Evolutionary conservation across 1,140 invertebrate species (phyloP), one percentile per base, ranked within the genome.

Genomic region (Drosophila melanica): DNA sequence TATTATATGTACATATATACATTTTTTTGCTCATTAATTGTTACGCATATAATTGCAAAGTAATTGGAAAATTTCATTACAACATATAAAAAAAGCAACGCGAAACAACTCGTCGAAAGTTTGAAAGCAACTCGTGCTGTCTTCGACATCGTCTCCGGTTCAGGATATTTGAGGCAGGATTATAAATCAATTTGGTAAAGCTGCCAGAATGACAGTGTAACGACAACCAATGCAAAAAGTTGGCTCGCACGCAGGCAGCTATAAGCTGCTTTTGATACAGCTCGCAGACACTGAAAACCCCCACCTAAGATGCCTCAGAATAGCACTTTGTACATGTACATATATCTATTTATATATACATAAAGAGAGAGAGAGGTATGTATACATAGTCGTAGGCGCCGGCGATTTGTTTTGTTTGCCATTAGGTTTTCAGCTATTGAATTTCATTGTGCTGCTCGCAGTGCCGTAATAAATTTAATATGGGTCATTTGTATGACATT

Each of bases 401-500:
- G 77, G 81, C 85, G 78, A 86, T 86, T 86, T 86, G 82, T 87
- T 86, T 85, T 86, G 82, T 77, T 87, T 86, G 81, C 82, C 81
- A 86, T 87, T 86, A 85, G 78, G 79, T 68, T 59, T 62, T 55
- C 44, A 75, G 81, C 81, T 87, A 87, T 82, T 86, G 84, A 79
- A 89, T 89, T 89, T 84, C 80, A 89, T 89, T 89, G 84, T 87
- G 65, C 75, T 87, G 82, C 77, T 84, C 66, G 66, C 69, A 65
- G 44, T 50, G 80, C 77, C 77, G 77, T 89, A 87, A 87, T 87
- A 89, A 89, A 89, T 89, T 89, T 89, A 89, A 84, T 89, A 89
- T 89, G 84, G 84, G 84, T 89, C 84, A 89, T 89, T 84, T 89
- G 73, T 89, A 84, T 89, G 84, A 89, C 84, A 89, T 89, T 89